These are phyloP conservation scores for Drosophila stalkeri DNA, from an alignment of 2,888 invertebrate genomes.

Conservation along the genomic window DNA sequence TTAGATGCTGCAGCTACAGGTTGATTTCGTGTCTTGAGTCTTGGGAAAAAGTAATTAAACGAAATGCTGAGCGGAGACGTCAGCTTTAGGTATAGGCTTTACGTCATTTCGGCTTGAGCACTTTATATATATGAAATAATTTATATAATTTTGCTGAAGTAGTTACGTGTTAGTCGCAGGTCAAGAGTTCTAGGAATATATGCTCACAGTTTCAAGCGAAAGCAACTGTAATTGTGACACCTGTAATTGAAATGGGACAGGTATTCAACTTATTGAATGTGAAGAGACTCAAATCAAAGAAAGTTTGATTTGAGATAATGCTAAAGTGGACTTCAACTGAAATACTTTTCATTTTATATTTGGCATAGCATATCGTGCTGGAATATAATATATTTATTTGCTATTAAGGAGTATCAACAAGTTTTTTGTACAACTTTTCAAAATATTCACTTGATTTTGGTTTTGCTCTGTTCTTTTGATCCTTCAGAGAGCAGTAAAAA, in stretches of 20 bases:
- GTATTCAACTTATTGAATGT: neutral
- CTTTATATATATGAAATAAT: slow-evolving; percentile 15
- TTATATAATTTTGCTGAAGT: slow-evolving; percentile 5
- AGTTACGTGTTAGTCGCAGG: slow-evolving; percentile 13
- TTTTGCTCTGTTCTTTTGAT: no score
- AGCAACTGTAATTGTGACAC: neutral
- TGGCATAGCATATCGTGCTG: neutral
- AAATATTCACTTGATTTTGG: no score
- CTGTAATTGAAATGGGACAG: neutral
- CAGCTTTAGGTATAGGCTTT: slow-evolving; percentile 18
- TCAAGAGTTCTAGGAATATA: slow-evolving; percentile 36
- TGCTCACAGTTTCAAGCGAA: slow-evolving; percentile 17
- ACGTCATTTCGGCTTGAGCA: neutral
- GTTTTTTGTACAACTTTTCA: no score
- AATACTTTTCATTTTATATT: neutral
- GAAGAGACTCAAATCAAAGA: neutral
- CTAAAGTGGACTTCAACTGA: neutral
- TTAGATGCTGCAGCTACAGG: neutral
- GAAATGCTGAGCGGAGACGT: slow-evolving; percentile 18
- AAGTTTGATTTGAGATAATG: neutral
- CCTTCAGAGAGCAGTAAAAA: no score
- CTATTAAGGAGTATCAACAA: no score
- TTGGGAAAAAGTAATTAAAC: slow-evolving; percentile 60
- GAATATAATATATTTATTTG: no score
- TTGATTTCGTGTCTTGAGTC: slow-evolving; percentile 15